These are phyloP conservation scores for Ochropleura plecta DNA, from an alignment of 2,888 invertebrate genomes.

Conservation along the genomic window DNA sequence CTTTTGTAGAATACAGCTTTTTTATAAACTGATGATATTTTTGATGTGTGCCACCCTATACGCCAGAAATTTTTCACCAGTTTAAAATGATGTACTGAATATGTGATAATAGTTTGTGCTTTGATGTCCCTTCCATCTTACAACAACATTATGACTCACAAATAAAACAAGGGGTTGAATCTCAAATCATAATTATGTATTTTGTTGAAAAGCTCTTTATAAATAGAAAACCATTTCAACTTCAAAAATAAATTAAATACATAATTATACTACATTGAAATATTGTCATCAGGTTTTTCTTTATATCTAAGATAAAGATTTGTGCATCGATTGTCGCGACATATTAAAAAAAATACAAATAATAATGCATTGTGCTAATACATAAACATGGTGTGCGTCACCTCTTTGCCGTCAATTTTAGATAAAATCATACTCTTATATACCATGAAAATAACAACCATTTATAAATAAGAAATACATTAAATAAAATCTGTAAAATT, in stretches of 20 bases:
- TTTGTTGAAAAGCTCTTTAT: constrained; percentile 9
- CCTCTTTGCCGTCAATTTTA: neutral
- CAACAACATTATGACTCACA: neutral
- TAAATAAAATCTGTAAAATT: neutral
- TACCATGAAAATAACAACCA: neutral
- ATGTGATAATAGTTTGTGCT: no score
- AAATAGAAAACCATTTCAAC: neutral
- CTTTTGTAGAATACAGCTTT: no score
- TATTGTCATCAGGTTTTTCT: constrained; percentile 7
- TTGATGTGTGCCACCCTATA: no score
- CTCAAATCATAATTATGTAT: constrained; percentile 15
- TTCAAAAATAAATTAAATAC: neutral
- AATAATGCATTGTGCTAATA: neutral
- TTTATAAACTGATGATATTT: no score
- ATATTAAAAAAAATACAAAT: neutral
- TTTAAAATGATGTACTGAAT: no score
- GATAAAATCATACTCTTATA: neutral
- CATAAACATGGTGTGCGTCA: neutral
- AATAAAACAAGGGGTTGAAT: constrained; percentile 17
- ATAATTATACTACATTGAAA: neutral
- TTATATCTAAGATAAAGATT: constrained; percentile 1
- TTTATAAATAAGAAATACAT: neutral
- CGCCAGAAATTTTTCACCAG: no score
- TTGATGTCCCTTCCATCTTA: no score
- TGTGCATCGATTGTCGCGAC: constrained; percentile 7